A percentile compares a stretch with the other conserved stretches of the same genome.
phyloP scores from a whole-genome alignment of 23 tunicate genomes.

The Corella eumyota region DNA sequence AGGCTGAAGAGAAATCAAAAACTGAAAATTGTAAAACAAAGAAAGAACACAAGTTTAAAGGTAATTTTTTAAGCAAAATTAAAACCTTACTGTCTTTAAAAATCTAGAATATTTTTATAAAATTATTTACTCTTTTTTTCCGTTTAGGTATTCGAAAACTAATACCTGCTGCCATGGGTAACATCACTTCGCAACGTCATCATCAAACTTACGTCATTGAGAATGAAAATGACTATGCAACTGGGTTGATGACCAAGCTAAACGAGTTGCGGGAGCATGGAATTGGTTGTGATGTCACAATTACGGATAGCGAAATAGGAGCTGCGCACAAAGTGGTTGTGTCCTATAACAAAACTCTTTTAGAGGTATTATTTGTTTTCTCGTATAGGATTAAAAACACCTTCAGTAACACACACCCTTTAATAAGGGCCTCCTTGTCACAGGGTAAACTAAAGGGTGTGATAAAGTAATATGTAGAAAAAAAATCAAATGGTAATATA shows the following conservation, averaged over 20 bases:
- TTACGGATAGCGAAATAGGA: slow-evolving; percentile 2
- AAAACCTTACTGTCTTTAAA: too few species aligned
- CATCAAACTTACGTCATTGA: slow-evolving; percentile 50
- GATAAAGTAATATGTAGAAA: too few species aligned
- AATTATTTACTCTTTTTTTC: too few species aligned
- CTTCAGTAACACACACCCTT: background rate
- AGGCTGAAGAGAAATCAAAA: slow-evolving; percentile 1
- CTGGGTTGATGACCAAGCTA: slow-evolving; percentile 36
- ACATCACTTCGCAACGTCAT: slow-evolving; percentile 25
- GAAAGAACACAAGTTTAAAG: slow-evolving; percentile 1
- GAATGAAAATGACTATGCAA: slow-evolving; percentile 52
- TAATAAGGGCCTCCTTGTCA: too few species aligned
- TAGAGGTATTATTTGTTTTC: slow-evolving; percentile 37
- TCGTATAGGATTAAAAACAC: background rate
- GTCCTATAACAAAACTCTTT: slow-evolving; percentile 37
- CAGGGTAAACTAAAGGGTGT: too few species aligned
- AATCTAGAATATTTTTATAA: too few species aligned
- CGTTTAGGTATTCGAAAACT: slow-evolving; percentile 7
- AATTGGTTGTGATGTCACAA: slow-evolving; percentile 40
- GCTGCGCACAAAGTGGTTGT: slow-evolving; percentile 66
- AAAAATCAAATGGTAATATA: too few species aligned
- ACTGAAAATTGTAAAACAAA: background rate
- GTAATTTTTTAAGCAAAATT: too few species aligned
- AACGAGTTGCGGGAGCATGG: slow-evolving; percentile 26
- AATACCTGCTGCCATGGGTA: slow-evolving; percentile 41